phyloP scores from a whole-genome alignment of 2,113 vertebrate species.

The Antechinus flavipes region DNA sequence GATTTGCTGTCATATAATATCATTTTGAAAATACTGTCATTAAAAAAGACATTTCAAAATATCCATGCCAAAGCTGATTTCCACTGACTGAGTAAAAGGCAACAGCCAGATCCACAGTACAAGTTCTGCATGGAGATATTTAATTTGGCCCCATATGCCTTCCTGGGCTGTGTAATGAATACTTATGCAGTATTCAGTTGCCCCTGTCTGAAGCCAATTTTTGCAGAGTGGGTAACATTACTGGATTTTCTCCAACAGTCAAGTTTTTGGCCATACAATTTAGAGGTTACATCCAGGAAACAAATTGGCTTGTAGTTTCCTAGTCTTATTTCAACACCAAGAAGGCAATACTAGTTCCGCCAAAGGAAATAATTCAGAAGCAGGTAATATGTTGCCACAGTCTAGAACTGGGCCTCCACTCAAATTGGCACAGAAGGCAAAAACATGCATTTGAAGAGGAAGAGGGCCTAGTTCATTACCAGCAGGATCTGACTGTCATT shows the following conservation, averaged over 20 bases:
- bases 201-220: neutral
- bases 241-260: neutral
- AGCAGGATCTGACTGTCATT: neutral
- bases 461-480: neutral
- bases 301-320: neutral
- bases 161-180: neutral
- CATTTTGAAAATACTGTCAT: neutral
- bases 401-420: neutral
- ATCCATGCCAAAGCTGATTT: neutral
- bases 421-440: neutral
- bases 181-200: neutral
- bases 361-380: neutral
- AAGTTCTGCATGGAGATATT: neutral
- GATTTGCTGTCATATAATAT: neutral
- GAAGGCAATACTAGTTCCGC: neutral
- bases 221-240: neutral
- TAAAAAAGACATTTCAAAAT: neutral
- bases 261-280: neutral
- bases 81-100: neutral
- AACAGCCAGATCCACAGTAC: neutral
- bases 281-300: neutral
- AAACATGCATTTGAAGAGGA: neutral
- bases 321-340: neutral
- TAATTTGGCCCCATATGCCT: neutral
- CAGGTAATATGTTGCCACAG: neutral